phyloP scores from a whole-genome alignment of 2,113 vertebrate species.

The Menidia beryllina region DNA sequence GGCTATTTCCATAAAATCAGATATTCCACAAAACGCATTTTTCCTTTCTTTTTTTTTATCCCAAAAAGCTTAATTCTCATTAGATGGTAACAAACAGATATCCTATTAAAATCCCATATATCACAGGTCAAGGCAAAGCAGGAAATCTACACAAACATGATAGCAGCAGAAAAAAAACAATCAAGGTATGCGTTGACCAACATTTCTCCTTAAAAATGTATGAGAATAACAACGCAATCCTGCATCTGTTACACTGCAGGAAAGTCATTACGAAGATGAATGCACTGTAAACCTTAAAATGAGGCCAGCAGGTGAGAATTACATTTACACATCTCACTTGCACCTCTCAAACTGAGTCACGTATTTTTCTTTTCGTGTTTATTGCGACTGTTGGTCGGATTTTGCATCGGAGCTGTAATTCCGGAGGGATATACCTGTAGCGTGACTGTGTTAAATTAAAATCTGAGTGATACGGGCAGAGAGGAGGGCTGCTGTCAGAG shows the following conservation, averaged over 20 bases:
- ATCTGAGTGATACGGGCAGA: conserved; percentile 12
- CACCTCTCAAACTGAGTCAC: conserved; percentile 30
- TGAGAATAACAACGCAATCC: conserved; percentile 8
- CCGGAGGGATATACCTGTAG: conserved; percentile 35
- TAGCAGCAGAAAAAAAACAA: no score
- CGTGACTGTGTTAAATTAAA: conserved; percentile 67
- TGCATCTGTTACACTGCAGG: conserved; percentile 1
- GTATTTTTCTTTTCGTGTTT: conserved; percentile 44
- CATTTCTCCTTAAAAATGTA: no score
- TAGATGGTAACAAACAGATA: no score
- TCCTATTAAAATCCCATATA: no score
- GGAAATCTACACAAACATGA: no score
- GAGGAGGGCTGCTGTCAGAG: conserved; percentile 32
- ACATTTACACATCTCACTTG: conserved; percentile 15
- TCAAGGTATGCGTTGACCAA: no score
- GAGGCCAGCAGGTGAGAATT: not conserved
- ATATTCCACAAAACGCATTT: no score
- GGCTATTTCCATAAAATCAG: no score
- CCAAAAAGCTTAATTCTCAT: no score
- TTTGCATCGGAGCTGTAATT: conserved; percentile 22
- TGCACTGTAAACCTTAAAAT: not conserved
- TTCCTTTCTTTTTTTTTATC: no score
- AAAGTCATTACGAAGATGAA: not conserved
- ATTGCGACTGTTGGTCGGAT: conserved; percentile 32
- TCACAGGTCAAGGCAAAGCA: no score